phyloP scores from a whole-genome alignment of 2,888 invertebrate species.

The Volucella inflata region DNA sequence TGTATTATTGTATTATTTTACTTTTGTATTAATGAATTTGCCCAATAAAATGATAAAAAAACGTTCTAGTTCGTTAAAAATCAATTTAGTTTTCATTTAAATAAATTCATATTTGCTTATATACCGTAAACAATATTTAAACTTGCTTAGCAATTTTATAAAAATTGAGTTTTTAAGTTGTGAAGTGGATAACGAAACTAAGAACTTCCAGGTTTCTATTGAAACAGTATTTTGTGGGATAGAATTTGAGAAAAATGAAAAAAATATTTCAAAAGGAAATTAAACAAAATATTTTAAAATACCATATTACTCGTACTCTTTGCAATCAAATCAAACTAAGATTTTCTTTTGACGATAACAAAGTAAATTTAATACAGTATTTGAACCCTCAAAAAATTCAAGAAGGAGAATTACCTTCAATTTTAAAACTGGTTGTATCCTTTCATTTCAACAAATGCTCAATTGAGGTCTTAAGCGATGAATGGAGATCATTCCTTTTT shows the following conservation, averaged over 20 bases:
- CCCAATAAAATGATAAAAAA: too few species aligned
- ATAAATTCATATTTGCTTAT: too few species aligned
- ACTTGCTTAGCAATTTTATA: slow-evolving; percentile 7
- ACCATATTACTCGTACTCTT: slow-evolving; percentile 29
- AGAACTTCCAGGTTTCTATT: slow-evolving; percentile 30
- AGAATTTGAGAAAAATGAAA: too few species aligned
- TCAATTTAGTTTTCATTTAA: too few species aligned
- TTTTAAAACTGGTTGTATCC: slow-evolving; percentile 10
- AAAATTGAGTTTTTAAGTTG: slow-evolving; percentile 4
- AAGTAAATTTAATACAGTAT: slow-evolving; percentile 27
- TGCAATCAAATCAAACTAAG: slow-evolving; percentile 25
- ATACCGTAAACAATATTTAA: background rate
- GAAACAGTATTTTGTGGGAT: too few species aligned
- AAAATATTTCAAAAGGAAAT: slow-evolving; percentile 18
- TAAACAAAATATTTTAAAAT: slow-evolving; percentile 40
- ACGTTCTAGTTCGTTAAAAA: too few species aligned
- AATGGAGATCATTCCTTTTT: slow-evolving; percentile 31
- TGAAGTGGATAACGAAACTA: slow-evolving; percentile 27
- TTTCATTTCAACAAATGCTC: slow-evolving; percentile 30
- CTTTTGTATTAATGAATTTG: too few species aligned
- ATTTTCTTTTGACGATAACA: too few species aligned
- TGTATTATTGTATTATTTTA: too few species aligned
- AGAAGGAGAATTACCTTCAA: slow-evolving; percentile 27
- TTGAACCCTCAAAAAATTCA: slow-evolving; percentile 40
- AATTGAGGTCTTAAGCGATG: slow-evolving; percentile 33